Evolutionary conservation across 2,797 vertebrate species (phyloP), one percentile per base, ranked within the genome.

Genomic region (Characodon lateralis): DNA sequence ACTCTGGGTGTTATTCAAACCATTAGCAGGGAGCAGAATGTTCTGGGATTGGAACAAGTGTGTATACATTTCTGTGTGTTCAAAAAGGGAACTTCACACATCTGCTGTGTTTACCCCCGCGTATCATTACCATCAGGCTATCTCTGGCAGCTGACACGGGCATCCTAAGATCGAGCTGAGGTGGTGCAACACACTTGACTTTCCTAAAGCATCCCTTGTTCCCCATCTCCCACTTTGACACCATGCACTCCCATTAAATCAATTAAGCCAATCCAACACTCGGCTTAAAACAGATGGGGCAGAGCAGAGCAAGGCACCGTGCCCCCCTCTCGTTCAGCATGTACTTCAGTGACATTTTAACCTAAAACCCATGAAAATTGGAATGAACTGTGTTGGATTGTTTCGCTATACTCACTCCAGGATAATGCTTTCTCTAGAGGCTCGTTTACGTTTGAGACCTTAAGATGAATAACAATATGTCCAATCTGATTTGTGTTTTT

Each of bases 1-100:
- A 90, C 91, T 92, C 89, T 91, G 92, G 93, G 89, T 96, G 94
- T 95, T 95, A 95, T 94, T 95, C 92, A 92, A 95, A 73, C 94
- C 94, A 95, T 95, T 96, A 95, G 92, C 89, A 80, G 84, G 88
- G 91, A 92, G 90, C 92, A 87, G 88, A 90, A 86, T 93, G 91
- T 93, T 92, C 93, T 63, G 66, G 83, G 85, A 80, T 81, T 77
- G 83, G 87, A 89, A 91, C 87, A 89, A 87, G 89, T 88, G 90
- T 81, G 87, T 84, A 82, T 90, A 83, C 77, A 83, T 89, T 83
- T 88, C 73, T 88, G 86, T 82, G 77, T 81, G 83, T 91, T 86
- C 84, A 68, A 72, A 69, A 81, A 71, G 78, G 84, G 73, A 85
- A 76, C 88, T 50, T 83, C 16, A 0, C 22, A 53, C 76, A 68